phyloP scores from a whole-genome alignment of 2,113 vertebrate genomes.

The Sakesphorus luctuosus region DNA sequence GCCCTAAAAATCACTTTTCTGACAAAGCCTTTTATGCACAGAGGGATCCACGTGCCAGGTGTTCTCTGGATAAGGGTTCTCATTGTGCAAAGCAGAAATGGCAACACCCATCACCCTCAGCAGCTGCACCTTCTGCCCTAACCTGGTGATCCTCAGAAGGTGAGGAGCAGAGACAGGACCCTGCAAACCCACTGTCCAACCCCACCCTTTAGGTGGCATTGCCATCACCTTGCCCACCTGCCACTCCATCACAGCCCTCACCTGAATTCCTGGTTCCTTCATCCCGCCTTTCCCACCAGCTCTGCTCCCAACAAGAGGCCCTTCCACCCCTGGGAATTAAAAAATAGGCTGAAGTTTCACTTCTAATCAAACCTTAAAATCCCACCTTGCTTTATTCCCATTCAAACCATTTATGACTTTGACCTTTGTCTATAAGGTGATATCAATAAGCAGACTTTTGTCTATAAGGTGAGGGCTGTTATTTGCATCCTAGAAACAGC shows the following conservation, averaged over 20 bases:
- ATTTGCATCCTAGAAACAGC: accelerated
- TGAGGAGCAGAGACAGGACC: not conserved
- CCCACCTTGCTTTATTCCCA: not conserved
- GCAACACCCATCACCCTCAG: not conserved
- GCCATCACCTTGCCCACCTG: not conserved
- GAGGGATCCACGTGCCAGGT: not conserved
- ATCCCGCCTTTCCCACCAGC: not conserved
- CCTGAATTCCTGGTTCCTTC: not conserved
- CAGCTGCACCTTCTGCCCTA: not conserved
- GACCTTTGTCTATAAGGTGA: not conserved
- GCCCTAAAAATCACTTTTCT: not conserved
- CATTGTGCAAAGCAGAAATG: not conserved
- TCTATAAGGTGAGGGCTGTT: too few relatives aligned
- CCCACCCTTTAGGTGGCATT: not conserved
- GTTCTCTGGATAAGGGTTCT: not conserved
- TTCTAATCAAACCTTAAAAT: not conserved
- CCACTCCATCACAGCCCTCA: not conserved
- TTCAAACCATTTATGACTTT: not conserved
- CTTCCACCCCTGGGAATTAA: not conserved
- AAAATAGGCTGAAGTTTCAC: not conserved
- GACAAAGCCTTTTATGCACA: not conserved
- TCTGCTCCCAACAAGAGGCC: not conserved
- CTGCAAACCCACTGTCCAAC: not conserved
- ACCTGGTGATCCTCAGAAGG: not conserved
- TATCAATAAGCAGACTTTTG: too few relatives aligned